Conservation (phyloP, 1,140 invertebrate genomes). For the Amphibalanus amphitrite region DNA sequence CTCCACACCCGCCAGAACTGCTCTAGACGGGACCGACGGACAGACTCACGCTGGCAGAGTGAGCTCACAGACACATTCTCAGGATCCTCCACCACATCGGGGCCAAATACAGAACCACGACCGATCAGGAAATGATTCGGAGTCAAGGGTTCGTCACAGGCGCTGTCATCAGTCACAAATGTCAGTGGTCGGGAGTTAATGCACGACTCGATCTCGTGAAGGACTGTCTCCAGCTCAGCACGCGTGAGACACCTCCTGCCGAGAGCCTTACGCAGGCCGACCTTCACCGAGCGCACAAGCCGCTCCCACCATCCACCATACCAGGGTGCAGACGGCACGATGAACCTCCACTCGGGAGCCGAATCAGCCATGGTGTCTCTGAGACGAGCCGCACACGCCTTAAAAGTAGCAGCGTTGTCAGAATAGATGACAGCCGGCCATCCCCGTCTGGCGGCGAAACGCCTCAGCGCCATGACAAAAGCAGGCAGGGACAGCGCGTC, state of each 20-base stretch:
- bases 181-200: neutral
- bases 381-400: neutral
- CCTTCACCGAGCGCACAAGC: conserved; percentile 8
- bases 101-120: neutral
- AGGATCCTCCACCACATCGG: neutral
- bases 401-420: conserved; percentile 9
- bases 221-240: conserved; percentile 7
- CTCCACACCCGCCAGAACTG: too few relatives aligned
- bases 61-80: neutral
- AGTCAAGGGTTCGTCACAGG: conserved; percentile 4
- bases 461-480: neutral
- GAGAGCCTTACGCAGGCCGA: conserved; percentile 10
- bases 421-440: conserved; percentile 10
- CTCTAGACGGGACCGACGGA: too few relatives aligned
- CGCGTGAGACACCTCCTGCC: conserved; percentile 7
- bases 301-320: conserved; percentile 16
- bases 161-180: conserved; percentile 6
- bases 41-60: too few relatives aligned
- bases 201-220: conserved; percentile 5
- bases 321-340: conserved; percentile 9
- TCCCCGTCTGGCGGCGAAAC: conserved; percentile 7
- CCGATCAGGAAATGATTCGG: conserved; percentile 11
- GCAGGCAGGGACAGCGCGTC: conserved; percentile 2
- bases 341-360: conserved; percentile 14
- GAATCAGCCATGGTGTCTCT: conserved; percentile 3